Conservation (phyloP, 2,113 vertebrate species). For the Chiloscyllium plagiosum region DNA sequence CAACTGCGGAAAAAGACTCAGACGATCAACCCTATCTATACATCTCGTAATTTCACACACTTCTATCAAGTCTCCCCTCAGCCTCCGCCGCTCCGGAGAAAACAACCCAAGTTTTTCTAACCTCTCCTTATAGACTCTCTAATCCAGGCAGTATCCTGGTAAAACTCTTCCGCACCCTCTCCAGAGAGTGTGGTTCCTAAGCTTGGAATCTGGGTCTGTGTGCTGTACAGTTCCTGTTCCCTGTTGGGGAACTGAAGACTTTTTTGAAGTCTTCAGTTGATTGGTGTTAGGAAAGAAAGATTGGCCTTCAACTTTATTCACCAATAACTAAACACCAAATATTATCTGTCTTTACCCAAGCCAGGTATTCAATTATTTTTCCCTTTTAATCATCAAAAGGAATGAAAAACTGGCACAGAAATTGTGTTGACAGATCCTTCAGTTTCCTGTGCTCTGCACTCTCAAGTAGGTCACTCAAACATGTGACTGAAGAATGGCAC, state of each 20-base stretch:
- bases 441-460: background rate
- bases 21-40: too few species aligned
- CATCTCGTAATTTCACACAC: too few species aligned
- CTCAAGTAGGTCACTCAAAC: background rate
- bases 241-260: too few species aligned
- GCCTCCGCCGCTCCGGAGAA: too few species aligned
- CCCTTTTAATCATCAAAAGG: background rate
- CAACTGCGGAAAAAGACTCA: too few species aligned
- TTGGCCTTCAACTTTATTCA: background rate
- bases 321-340: background rate
- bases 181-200: background rate
- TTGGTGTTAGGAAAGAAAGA: background rate
- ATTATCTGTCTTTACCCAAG: background rate
- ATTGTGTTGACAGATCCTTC: background rate
- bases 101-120: too few species aligned
- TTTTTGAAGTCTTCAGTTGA: background rate
- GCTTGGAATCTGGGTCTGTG: background rate
- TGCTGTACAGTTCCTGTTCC: background rate
- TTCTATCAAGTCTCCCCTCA: too few species aligned
- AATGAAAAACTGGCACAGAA: background rate
- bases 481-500: background rate
- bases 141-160: too few species aligned
- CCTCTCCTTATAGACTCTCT: too few species aligned
- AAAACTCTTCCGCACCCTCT: too few species aligned
- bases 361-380: background rate